Percentiles rank a stretch among this genome's conserved stretches.
These are phyloP conservation scores for Hypocryptadius cinnamomeus DNA, from an alignment of 2,113 vertebrate species.

Conservation along the genomic window DNA sequence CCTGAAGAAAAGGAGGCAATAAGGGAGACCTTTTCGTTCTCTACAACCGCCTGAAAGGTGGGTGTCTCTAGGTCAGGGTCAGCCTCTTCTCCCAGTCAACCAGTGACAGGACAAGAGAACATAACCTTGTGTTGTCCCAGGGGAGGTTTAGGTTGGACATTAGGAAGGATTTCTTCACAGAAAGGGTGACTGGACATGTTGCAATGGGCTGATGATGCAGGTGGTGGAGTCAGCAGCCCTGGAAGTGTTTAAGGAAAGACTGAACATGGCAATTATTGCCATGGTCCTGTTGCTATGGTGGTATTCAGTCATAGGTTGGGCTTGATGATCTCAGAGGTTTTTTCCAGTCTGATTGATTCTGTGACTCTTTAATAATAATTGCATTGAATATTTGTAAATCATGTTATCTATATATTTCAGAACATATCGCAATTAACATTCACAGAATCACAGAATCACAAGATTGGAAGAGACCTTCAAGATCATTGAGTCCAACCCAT, in stretches of 20 bases:
- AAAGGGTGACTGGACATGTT: fast-evolving
- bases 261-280: fast-evolving
- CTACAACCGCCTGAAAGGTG: neutral
- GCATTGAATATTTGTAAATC: neutral
- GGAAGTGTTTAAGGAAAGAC: neutral
- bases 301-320: neutral
- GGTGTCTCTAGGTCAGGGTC: fast-evolving
- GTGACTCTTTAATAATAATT: neutral
- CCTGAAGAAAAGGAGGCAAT: neutral
- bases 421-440: neutral
- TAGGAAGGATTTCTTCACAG: neutral
- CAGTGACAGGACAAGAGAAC: neutral
- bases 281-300: neutral
- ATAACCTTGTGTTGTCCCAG: fast-evolving
- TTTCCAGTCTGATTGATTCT: neutral
- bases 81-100: neutral
- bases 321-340: neutral
- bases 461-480: too few relatives aligned
- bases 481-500: too few relatives aligned
- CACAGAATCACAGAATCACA: too few relatives aligned
- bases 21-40: fast-evolving
- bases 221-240: neutral
- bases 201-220: neutral
- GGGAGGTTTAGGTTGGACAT: neutral
- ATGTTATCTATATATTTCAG: neutral